Conservation (phyloP, 2,797 vertebrate genomes). For the Cetoscarus ocellatus region DNA sequence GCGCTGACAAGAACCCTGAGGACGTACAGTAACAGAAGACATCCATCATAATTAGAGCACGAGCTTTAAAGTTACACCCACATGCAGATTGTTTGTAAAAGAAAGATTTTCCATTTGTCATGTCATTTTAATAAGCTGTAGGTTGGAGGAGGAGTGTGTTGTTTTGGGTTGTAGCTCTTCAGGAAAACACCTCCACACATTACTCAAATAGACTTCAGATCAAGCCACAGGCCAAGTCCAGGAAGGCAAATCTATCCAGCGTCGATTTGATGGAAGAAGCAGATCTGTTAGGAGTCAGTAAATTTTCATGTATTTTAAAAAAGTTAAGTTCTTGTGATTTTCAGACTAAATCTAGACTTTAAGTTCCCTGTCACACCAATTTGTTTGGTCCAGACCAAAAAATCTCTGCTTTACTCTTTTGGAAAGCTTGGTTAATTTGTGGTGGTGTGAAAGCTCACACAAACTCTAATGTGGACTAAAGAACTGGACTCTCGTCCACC, state of each 20-base stretch:
- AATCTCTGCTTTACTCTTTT: too few relatives aligned
- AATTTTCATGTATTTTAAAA: too few relatives aligned
- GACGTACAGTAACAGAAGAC: conserved; percentile 48
- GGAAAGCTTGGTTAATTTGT: too few relatives aligned
- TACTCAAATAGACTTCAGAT: conserved; percentile 34
- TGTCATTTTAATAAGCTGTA: conserved; percentile 61
- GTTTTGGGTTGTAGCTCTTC: conserved; percentile 41
- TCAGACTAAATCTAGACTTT: too few relatives aligned
- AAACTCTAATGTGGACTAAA: too few relatives aligned
- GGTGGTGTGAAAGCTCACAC: too few relatives aligned
- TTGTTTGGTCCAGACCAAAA: too few relatives aligned
- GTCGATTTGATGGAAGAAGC: conserved; percentile 6
- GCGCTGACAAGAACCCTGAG: conserved; percentile 37
- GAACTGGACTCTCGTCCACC: too few relatives aligned
- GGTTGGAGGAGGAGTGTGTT: conserved; percentile 47
- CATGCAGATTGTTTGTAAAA: conserved; percentile 63
- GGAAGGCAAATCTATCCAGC: conserved; percentile 7
- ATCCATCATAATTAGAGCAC: conserved; percentile 62
- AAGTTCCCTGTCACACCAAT: too few relatives aligned
- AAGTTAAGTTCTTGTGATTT: too few relatives aligned
- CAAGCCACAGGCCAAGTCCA: conserved; percentile 22
- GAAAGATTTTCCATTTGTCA: conserved; percentile 57
- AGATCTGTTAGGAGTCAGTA: too few relatives aligned
- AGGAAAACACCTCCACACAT: conserved; percentile 39
- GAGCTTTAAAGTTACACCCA: conserved; percentile 51